Conservation (phyloP, 2,888 invertebrate genomes). For the Meiosimyza platycephala region DNA sequence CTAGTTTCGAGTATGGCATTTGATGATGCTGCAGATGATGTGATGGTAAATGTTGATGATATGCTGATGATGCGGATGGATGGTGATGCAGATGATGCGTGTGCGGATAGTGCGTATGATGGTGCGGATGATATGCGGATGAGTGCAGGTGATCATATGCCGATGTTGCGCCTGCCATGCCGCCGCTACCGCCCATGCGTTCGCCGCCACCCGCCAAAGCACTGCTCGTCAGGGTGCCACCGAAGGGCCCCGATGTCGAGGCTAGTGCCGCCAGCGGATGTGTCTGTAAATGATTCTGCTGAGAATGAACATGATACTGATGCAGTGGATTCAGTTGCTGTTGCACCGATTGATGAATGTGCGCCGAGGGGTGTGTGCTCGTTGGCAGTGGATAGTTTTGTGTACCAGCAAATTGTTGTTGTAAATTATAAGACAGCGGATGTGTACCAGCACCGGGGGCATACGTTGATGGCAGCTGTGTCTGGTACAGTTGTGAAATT, state of each 20-base stretch:
- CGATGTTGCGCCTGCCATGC: conserved; percentile 43
- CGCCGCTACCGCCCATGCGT: conserved; percentile 34
- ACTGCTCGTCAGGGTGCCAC: conserved; percentile 60
- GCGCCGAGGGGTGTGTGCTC: conserved; percentile 54
- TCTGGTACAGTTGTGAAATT: conserved; percentile 64
- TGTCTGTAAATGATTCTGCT: conserved; percentile 64
- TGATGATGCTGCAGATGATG: conserved; percentile 43
- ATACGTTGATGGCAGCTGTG: conserved; percentile 45
- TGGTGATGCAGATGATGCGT: conserved; percentile 42
- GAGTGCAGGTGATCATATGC: conserved; percentile 49
- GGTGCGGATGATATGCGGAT: conserved; percentile 51
- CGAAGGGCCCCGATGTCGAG: conserved; percentile 58
- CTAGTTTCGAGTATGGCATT: conserved; percentile 67
- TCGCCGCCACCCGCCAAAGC: conserved; percentile 50
- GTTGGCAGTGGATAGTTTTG: conserved; percentile 55
- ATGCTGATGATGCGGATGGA: conserved; percentile 29
- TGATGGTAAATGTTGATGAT: conserved; percentile 52
- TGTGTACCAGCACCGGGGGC: conserved; percentile 10
- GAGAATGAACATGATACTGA: conserved; percentile 64
- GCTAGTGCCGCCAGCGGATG: conserved; percentile 60
- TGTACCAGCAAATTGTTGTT: conserved; percentile 63
- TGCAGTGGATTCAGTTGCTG: conserved; percentile 65
- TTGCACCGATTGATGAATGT: conserved; percentile 63
- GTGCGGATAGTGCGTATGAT: conserved; percentile 51
- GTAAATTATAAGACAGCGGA: conserved; percentile 58